Percentiles rank a stretch among this genome's conserved stretches.
These are phyloP conservation scores for Panthera tigris DNA, from an alignment of 2,113 vertebrate species.

Conservation along the genomic window DNA sequence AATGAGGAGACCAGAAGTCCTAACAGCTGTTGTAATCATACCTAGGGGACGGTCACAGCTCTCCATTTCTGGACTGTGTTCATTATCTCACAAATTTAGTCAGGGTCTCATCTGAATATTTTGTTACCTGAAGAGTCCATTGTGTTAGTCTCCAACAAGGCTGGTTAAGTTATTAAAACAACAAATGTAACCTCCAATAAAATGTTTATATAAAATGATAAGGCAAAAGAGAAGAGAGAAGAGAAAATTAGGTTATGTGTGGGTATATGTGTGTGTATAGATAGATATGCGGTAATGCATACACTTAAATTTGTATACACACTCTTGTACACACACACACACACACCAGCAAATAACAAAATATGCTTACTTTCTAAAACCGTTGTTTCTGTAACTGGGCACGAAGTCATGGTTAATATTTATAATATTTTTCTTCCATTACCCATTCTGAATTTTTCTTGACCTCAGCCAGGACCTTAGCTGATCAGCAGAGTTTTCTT, in stretches of 20 bases:
- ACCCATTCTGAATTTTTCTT: background rate
- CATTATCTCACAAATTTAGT: background rate
- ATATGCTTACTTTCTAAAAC: background rate
- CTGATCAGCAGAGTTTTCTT: background rate
- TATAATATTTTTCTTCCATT: background rate
- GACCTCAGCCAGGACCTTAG: background rate
- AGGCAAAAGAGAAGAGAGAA: background rate
- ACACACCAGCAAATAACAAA: background rate
- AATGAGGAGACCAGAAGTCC: background rate
- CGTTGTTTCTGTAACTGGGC: background rate
- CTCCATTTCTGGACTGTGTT: background rate
- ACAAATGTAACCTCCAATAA: background rate
- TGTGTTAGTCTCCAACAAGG: background rate
- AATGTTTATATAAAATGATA: background rate
- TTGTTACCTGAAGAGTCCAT: background rate
- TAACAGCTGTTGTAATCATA: no score
- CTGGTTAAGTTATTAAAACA: background rate
- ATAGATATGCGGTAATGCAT: rapidly evolving
- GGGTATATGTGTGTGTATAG: background rate
- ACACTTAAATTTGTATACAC: background rate
- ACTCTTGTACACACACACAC: background rate
- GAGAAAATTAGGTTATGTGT: background rate
- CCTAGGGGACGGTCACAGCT: background rate
- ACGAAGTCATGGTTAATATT: background rate
- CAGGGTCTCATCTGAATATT: background rate